phyloP scores from a whole-genome alignment of 2,797 vertebrate genomes.

The Phataginus tricuspis region DNA sequence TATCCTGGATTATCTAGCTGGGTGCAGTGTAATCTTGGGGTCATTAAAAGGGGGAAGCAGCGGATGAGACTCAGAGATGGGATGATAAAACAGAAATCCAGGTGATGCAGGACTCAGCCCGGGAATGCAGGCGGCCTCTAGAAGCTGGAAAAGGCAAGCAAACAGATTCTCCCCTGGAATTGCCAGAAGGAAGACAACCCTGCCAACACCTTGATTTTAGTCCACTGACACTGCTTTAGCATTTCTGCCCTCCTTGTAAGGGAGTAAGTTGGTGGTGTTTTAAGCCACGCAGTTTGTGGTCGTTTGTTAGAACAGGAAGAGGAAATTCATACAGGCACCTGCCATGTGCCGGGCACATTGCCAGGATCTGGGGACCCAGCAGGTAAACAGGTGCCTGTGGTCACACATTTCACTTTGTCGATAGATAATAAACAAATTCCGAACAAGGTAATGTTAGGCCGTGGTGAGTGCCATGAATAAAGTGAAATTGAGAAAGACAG shows the following conservation, averaged over 20 bases:
- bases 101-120: fast-evolving
- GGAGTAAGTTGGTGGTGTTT: not conserved
- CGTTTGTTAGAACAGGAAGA: not conserved
- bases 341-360: fast-evolving
- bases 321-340: not conserved
- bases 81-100: not conserved
- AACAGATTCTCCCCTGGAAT: not conserved
- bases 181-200: not conserved
- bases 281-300: not conserved
- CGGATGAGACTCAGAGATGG: not conserved
- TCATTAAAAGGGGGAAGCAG: not conserved
- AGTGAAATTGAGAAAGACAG: not conserved
- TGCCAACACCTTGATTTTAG: not conserved
- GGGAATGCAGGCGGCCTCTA: not conserved
- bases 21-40: not conserved
- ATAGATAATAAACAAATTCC: not conserved
- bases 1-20: not conserved
- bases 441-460: not conserved
- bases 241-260: not conserved
- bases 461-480: fast-evolving
- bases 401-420: not conserved
- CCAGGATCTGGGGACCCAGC: not conserved
- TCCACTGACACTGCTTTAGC: not conserved
- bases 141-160: not conserved
- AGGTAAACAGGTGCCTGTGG: not conserved